Evolutionary conservation across 1,140 invertebrate species (phyloP), one percentile per base, ranked within the genome.

Genomic region (Zaprionus tsacasi): DNA sequence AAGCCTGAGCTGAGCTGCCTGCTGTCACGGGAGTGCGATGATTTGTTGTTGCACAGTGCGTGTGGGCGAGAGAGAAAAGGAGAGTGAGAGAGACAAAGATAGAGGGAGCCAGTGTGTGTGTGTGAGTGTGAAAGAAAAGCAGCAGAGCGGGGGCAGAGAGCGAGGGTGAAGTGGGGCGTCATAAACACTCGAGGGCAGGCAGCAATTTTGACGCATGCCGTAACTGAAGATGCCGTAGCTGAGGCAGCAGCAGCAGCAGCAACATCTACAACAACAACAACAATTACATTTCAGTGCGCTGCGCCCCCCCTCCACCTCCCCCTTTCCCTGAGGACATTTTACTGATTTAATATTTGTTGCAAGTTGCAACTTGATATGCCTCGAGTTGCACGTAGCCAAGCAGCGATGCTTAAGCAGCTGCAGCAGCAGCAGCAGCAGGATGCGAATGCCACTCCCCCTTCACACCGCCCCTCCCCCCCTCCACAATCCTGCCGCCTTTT

Each of bases 281-380:
- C 85, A 88, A 88, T 88, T 89, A 83, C 75, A 85, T 89, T 89
- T 89, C 70, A 89, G 83, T 88, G 81, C 70, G 81, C 83, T 21
- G 21, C n/a, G n/a, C n/a, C 21, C 21, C 21, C 21, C 21, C 2
- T 21, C 21, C 21, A 1, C 21, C 21, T 21, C 83, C 83, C n/a
- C n/a, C n/a, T n/a, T n/a, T 81, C 83, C 83, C 81, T 78, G 89
- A 85, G 83, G 83, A 88, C 81, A 89, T 88, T 88, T 88, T 88
- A 88, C 81, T 88, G 83, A 88, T 88, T 88, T 88, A 88, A 88
- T 88, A 89, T 88, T 88, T 88, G 85, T 87, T 80, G 83, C 83
- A 89, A 87, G 85, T 85, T 88, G 83, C 79, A 88, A 88, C 78
- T 89, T 88, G 83, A 88, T 88, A 88, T 81, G 83, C 78, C 77